phyloP scores from a whole-genome alignment of 2,888 invertebrate genomes.

The Julus scanicus region DNA sequence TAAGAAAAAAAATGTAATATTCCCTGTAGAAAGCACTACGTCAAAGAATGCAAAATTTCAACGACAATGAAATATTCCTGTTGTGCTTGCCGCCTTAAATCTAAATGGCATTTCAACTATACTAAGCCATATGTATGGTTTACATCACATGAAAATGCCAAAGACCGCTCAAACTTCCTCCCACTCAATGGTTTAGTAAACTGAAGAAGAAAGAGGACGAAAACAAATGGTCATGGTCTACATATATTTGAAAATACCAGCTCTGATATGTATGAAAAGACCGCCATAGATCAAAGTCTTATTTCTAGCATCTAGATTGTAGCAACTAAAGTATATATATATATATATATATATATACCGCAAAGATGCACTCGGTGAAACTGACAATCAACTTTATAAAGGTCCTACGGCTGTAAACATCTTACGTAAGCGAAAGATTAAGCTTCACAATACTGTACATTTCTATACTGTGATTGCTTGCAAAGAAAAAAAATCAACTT shows the following conservation, averaged over 20 bases:
- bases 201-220: neutral
- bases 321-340: neutral
- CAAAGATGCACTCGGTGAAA: neutral
- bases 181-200: constrained; percentile 14
- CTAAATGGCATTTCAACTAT: constrained; percentile 5
- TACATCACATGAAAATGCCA: constrained; percentile 19
- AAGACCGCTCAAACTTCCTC: neutral
- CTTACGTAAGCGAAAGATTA: neutral
- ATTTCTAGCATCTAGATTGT: neutral
- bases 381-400: neutral
- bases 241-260: neutral
- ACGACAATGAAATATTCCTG: constrained; percentile 45
- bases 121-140: neutral
- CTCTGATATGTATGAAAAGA: neutral
- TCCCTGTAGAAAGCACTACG: neutral
- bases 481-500: neutral
- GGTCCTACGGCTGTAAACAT: neutral
- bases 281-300: neutral
- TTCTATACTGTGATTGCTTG: neutral
- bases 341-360: too few relatives aligned
- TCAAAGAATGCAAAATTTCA: constrained; percentile 7
- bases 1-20: constrained; percentile 22
- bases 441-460: neutral
- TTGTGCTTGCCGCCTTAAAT: constrained; percentile 23
- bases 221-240: constrained; percentile 36